Base-by-base conservation (phyloP, 2,797 vertebrate genomes). In the Rhinichthys osculus region DNA sequence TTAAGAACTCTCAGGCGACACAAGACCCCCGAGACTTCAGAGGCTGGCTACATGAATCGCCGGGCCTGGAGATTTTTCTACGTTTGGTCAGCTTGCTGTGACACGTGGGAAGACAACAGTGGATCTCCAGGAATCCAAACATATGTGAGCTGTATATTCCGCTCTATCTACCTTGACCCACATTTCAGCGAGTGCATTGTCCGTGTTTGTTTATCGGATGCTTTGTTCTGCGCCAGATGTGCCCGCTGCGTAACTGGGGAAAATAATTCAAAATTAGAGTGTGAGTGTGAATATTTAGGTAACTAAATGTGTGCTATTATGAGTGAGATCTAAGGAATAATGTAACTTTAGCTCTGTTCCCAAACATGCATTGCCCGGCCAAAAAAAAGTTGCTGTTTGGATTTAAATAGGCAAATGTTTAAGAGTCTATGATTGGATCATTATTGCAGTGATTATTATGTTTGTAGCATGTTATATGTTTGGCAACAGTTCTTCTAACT, bases 11-110 rank as follows among this genome's bases (percentile, higher is more conserved):
- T 71, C 73, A 27, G 88, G 92, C 89, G 88, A 77, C 21, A 87
- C 90, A 90, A 91, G 90, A 90, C 89, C 91, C 30, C 86, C 86
- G 86, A 92, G 92, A 92, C 92, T 88, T 77, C 85, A 78, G 90
- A 93, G 92, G 88, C 90, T 91, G 90, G 89, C 90, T 91, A 89
- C 92, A 94, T 92, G 91, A 89, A 92, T 94, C 90, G 87, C 92
- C 89, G 47, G 90, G 92, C 92, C 92, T 92, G 84, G 89, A 91
- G 91, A 92, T 89, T 90, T 90, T 81, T 50, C 52, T 62, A 76
- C 78, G 85, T 38, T 70, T 81, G 72, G 79, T 82, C 90, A 91
- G 84, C 72, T 87, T 86, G 16, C 83, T 85, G 78, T 90, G 92
- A 92, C 91, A 92, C 87, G 47, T 54, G 77, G 82, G 86, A 90